phyloP scores from a whole-genome alignment of 2,888 invertebrate genomes.

The Abrostola tripartita region DNA sequence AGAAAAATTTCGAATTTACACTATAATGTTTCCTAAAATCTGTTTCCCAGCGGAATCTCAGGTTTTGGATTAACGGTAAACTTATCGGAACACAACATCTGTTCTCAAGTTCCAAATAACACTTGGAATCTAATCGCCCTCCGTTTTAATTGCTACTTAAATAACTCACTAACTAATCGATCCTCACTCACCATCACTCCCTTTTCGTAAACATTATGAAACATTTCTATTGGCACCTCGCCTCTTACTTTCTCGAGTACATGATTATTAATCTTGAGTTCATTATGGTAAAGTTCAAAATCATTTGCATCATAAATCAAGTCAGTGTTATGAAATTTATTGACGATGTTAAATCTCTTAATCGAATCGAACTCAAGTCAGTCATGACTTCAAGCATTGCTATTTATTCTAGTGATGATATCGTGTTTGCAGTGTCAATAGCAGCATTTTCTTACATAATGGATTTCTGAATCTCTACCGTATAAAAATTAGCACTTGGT shows the following conservation, averaged over 20 bases:
- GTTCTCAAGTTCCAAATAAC: slow-evolving; percentile 41
- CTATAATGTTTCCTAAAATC: slow-evolving; percentile 14
- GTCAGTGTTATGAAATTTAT: slow-evolving; percentile 62
- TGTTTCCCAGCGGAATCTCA: slow-evolving; percentile 13
- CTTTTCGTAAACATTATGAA: slow-evolving; percentile 61
- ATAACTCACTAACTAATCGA: slow-evolving; percentile 62
- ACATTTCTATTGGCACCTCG: slow-evolving; percentile 58
- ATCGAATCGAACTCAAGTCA: slow-evolving; percentile 74
- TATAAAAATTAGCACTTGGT: slow-evolving; percentile 65
- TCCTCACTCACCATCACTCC: slow-evolving; percentile 47
- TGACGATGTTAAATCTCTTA: slow-evolving; percentile 73
- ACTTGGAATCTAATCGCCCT: slow-evolving; percentile 29
- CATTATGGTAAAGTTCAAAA: slow-evolving; percentile 33
- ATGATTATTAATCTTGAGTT: slow-evolving; percentile 21
- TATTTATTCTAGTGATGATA: slow-evolving; percentile 70
- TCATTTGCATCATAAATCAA: slow-evolving; percentile 36
- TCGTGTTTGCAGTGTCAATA: slow-evolving; percentile 59
- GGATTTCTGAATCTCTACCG: slow-evolving; percentile 56
- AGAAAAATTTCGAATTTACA: slow-evolving; percentile 28
- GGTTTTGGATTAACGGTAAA: slow-evolving; percentile 28
- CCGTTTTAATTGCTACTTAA: slow-evolving; percentile 58
- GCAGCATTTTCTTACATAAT: slow-evolving; percentile 58
- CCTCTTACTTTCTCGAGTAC: slow-evolving; percentile 21
- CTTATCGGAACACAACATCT: slow-evolving; percentile 44
- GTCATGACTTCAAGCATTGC: slow-evolving; percentile 69